Percentiles rank a stretch among this genome's conserved stretches.
Conservation (phyloP, 1,140 invertebrate genomes). For the Pseudomyrmex cubaensis region DNA sequence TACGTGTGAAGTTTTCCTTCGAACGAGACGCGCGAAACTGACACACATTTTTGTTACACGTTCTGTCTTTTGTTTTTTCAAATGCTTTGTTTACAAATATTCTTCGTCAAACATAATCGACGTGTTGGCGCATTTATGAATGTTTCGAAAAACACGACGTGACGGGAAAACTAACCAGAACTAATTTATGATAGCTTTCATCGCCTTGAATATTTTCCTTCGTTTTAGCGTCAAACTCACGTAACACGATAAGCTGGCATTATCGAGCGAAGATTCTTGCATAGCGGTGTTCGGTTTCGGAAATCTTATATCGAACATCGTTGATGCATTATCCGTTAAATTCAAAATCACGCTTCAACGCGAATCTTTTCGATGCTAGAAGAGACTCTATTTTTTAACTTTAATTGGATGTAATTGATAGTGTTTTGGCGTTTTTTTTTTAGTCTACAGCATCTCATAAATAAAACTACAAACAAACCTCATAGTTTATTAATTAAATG, state of each 20-base stretch:
- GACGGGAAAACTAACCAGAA: constrained; percentile 39
- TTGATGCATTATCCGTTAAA: constrained; percentile 62
- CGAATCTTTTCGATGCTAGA: neutral
- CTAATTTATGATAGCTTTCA: neutral
- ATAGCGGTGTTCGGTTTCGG: constrained; percentile 48
- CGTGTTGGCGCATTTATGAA: neutral
- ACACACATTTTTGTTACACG: no score
- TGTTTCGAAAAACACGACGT: neutral
- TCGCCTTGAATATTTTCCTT: constrained; percentile 76
- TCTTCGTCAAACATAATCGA: neutral
- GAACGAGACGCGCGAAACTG: no score
- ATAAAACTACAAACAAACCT: no score
- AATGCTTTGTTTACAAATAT: neutral
- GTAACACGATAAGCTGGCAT: constrained; percentile 75
- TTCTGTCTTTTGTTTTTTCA: neutral
- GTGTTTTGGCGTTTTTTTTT: neutral
- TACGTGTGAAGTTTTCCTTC: no score
- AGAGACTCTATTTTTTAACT: neutral
- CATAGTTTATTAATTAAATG: neutral
- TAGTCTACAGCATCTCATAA: no score
- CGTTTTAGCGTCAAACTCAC: constrained; percentile 79
- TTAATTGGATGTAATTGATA: neutral
- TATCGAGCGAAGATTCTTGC: constrained; percentile 35
- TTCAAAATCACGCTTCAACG: constrained; percentile 29
- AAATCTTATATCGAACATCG: constrained; percentile 66